Base-by-base conservation (phyloP, 2,113 vertebrate species). In the Pachyramphus minor region DNA sequence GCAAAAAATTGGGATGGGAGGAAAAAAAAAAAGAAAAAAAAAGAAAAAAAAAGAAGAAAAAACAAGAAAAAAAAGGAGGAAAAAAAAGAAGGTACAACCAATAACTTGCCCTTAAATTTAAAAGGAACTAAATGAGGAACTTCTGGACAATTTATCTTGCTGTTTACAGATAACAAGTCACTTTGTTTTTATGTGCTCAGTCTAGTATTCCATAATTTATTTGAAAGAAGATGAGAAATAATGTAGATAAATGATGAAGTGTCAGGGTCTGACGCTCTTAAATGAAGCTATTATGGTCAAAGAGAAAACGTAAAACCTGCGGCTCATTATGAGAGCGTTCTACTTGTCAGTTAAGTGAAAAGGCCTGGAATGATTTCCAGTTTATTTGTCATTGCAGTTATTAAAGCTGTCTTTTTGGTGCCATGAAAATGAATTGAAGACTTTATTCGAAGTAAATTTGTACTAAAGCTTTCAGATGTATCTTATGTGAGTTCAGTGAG, bases 331-430 rank as follows among this genome's bases (percentile, higher is more conserved):
- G 98, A 98, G 98, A 98, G 98, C 98, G 98, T 98, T 98, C 98
- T 98, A 98, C 98, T 98, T 99, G 98, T 98, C 98, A 98, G 98
- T 98, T 98, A 98, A 98, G 98, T 98, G 98, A 98, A 98, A 98
- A 98, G 98, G 98, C 98, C 98, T 98, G 98, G 98, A 98, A 98
- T 98, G 98, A 98, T 98, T 98, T 98, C 98, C 98, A 98, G 98
- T 99, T 99, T 99, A 99, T 99, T 98, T 99, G 98, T 99, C 98
- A 98, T 98, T 98, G 98, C 97, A 98, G 98, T 99, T 99, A 99
- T 99, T 99, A 99, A 98, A 98, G 98, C 98, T 98, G 98, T 98
- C 98, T 98, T 98, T 98, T 98, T 98, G 97, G 98, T 98, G 98
- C 98, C 98, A 98, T 97, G 97, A 98, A 98, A 98, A 98, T 98